phyloP scores from a whole-genome alignment of 2,113 vertebrate species.

The Cheirogaleus medius region DNA sequence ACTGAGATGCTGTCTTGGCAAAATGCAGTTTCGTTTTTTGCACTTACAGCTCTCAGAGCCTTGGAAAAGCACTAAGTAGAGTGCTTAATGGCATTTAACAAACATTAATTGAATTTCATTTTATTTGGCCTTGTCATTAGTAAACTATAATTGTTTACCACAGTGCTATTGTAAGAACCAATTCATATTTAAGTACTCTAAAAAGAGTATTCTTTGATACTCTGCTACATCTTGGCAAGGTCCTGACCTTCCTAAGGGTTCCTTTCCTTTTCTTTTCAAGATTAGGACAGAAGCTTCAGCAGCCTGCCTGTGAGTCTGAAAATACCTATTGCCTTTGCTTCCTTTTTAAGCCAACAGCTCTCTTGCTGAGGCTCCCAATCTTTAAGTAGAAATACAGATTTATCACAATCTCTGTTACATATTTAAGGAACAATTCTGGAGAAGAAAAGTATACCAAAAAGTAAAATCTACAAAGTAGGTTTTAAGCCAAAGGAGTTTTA shows the following conservation, averaged over 20 bases:
- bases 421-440: not conserved
- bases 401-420: not conserved
- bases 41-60: not conserved
- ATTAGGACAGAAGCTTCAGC: not conserved
- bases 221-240: not conserved
- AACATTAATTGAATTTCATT: constrained; percentile 52
- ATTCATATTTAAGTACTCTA: constrained; percentile 47
- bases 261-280: constrained; percentile 15
- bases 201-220: constrained; percentile 49
- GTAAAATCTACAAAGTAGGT: constrained; percentile 26
- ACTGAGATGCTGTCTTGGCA: not conserved
- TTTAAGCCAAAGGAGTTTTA: constrained; percentile 44
- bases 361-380: not conserved
- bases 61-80: constrained; percentile 20
- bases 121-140: constrained; percentile 31
- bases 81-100: constrained; percentile 43
- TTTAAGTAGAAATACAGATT: not conserved
- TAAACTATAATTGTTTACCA: constrained; percentile 57
- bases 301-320: not conserved
- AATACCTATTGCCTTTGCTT: not conserved
- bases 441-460: not conserved
- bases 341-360: constrained; percentile 2
- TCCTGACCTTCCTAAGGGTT: not conserved
- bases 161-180: constrained; percentile 36
- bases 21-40: constrained; percentile 23